Evolutionary conservation across 2,888 invertebrate species (phyloP).

Genomic region (Drosophila peninsularis): DNA sequence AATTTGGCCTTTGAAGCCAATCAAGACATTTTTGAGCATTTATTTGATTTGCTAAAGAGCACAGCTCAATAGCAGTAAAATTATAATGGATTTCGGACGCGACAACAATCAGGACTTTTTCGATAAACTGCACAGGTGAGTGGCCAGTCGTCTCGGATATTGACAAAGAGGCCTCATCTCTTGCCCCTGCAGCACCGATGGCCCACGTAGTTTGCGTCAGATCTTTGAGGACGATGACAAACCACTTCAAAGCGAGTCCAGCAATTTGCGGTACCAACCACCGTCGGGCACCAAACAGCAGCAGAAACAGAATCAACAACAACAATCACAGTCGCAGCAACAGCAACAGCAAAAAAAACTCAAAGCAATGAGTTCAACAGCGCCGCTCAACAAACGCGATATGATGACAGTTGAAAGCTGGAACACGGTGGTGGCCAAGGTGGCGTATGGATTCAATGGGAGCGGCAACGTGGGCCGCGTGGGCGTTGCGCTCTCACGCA

Average conservation of each 20-base stretch:
- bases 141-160: background rate
- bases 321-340: background rate
- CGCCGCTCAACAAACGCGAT: constrained; percentile 2
- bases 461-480: constrained; percentile 80
- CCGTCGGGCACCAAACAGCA: constrained; percentile 1
- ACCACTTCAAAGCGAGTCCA: constrained; percentile 41
- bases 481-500: constrained; percentile 85
- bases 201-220: constrained; percentile 37
- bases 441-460: constrained; percentile 39
- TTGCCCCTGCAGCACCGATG: constrained; percentile 12
- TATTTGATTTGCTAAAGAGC: background rate
- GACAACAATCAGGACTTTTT: constrained; percentile 22
- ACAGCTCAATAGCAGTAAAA: background rate
- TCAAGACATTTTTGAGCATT: background rate
- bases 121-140: constrained; percentile 28
- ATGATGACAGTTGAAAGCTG: constrained; percentile 6
- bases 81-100: constrained; percentile 14
- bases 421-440: constrained; percentile 51
- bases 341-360: background rate
- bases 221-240: constrained; percentile 55
- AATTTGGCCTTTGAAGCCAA: background rate
- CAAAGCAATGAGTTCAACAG: background rate
- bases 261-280: constrained; percentile 50
- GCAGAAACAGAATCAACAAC: background rate
- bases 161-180: background rate